These are phyloP conservation scores for Potamarius usumacintae DNA, from an alignment of 2,113 vertebrate genomes.

Conservation along the genomic window DNA sequence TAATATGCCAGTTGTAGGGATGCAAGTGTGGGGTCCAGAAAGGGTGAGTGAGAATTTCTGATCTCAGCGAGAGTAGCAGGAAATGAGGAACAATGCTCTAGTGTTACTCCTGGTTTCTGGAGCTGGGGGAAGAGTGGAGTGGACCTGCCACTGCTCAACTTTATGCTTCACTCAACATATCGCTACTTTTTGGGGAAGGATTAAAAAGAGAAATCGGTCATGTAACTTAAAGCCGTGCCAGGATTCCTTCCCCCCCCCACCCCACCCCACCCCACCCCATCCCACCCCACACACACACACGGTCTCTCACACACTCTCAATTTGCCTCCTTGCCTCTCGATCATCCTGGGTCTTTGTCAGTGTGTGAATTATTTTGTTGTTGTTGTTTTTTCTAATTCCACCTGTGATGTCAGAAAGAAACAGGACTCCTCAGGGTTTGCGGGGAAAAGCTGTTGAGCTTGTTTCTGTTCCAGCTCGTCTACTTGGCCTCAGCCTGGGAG, in stretches of 20 bases:
- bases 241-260: too few species aligned
- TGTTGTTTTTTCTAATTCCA: conserved; percentile 1
- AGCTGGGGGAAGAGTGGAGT: conserved; percentile 44
- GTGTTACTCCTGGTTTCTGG: conserved; percentile 66
- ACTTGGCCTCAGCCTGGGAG: conserved; percentile 10
- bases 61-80: conserved; percentile 62
- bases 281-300: not conserved
- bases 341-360: not conserved
- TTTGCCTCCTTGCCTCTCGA: not conserved
- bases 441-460: not conserved
- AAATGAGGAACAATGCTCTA: conserved; percentile 72
- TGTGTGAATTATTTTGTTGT: not conserved
- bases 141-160: conserved; percentile 44
- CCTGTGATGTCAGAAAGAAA: conserved; percentile 30
- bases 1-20: conserved; percentile 26
- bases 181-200: conserved; percentile 68
- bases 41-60: conserved; percentile 62
- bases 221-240: conserved; percentile 67
- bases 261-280: too few species aligned
- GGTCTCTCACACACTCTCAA: not conserved
- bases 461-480: conserved; percentile 2
- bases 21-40: conserved; percentile 39
- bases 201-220: conserved; percentile 71
- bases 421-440: conserved; percentile 17
- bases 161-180: conserved; percentile 57